These are phyloP conservation scores for Notarius quadriscutis DNA, from an alignment of 2,113 vertebrate genomes.

Conservation along the genomic window DNA sequence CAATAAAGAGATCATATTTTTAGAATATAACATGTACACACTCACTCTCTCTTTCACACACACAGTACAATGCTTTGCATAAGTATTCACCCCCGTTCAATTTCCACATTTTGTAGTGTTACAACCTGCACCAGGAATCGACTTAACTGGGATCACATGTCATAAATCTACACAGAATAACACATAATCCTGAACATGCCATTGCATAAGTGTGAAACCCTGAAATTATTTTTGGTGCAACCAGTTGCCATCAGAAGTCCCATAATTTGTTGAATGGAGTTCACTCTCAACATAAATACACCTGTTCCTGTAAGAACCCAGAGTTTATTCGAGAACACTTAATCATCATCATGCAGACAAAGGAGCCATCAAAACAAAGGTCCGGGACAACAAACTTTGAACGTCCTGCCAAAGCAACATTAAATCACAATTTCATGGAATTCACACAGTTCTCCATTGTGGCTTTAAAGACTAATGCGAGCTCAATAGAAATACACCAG, in stretches of 20 bases:
- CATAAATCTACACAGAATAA: constrained; percentile 3
- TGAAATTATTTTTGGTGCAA: neutral
- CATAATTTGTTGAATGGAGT: neutral
- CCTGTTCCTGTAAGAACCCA: neutral
- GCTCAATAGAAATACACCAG: neutral
- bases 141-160: neutral
- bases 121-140: neutral
- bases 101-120: neutral
- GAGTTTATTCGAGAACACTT: neutral
- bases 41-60: constrained; percentile 6
- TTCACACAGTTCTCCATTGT: neutral
- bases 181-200: neutral
- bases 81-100: neutral
- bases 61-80: neutral
- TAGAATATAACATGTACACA: constrained; percentile 1
- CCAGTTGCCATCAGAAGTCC: neutral
- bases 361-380: neutral
- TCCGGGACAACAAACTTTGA: neutral
- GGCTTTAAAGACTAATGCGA: neutral
- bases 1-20: constrained; percentile 35
- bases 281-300: neutral
- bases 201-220: neutral
- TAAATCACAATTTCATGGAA: neutral
- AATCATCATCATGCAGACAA: neutral
- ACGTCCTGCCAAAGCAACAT: neutral